Base-by-base conservation (phyloP, 64 coral and sea anemone genomes). In the Actinia tenebrosa region DNA sequence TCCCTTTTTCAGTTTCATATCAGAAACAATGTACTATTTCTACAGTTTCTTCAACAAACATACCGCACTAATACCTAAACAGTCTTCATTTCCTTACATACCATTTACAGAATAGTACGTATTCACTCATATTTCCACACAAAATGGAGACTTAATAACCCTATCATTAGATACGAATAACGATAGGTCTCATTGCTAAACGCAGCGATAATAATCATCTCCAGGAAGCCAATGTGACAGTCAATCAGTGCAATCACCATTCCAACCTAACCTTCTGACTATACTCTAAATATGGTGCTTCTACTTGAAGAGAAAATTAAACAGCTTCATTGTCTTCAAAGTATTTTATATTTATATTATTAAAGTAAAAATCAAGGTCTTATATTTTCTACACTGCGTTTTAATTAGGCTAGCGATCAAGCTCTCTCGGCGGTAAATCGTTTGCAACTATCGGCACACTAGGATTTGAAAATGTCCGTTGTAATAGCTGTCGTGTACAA, bases 91-190 rank as follows among this genome's bases (percentile, higher is more conserved):
- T 27, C 26, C 69, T 75, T 4, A 4, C 26, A 75, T 13, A 8
- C 26, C 69, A 9, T 30, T 42, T 26, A 26, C 10, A 37, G 30
- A 37, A 37, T 37, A 1, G 30, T 37, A 10, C n/a, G 10, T 30
- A 66, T 25, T 23, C 19, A n/a, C 19, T 30, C 69, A 42, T 11
- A 75, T 75, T 75, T 75, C 69, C 25, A 75, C 27, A 75, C 20
- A 13, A 75, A 75, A 75, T 75, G 5, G 69, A 75, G 69, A 75
- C 26, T 42, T 75, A 75, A 75, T 75, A 75, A 75, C 69, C 23
- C 42, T 75, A 75, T 75, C 69, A 3, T 75, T 1, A 26, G 25
- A 30, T 30, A 30, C 13, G n/a, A 10, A 75, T 75, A 75, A 75
- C 69, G 26, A 75, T 42, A 75, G 16, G 69, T 75, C 69, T 23